These are phyloP conservation scores for Solenopsis fugax DNA, from an alignment of 1,140 invertebrate genomes.

Conservation along the genomic window DNA sequence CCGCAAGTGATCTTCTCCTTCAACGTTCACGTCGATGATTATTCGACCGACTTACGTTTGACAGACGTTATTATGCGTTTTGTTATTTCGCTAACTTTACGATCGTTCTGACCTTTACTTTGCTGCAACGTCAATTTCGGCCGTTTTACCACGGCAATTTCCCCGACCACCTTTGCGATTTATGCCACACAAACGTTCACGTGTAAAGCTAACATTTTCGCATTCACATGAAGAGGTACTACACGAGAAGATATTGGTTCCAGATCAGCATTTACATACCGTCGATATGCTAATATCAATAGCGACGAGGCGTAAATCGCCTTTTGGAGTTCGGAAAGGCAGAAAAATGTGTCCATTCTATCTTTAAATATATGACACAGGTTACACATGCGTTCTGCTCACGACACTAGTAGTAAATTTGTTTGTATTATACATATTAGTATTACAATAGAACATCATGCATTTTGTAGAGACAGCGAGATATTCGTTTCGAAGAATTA, in stretches of 20 bases:
- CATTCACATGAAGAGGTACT: neutral
- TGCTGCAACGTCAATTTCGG: slow-evolving; percentile 49
- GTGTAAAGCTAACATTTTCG: slow-evolving; percentile 10
- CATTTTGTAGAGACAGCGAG: neutral
- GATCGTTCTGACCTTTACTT: slow-evolving; percentile 73
- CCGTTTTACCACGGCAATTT: neutral
- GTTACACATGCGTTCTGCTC: neutral
- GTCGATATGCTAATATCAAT: neutral
- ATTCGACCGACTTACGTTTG: slow-evolving; percentile 33
- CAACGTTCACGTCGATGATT: neutral
- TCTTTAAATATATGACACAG: neutral
- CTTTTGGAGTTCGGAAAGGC: neutral
- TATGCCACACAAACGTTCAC: neutral
- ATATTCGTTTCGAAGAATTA: neutral
- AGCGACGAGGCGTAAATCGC: neutral
- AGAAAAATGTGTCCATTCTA: neutral
- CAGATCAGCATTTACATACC: neutral
- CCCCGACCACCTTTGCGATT: neutral
- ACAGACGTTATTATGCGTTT: slow-evolving; percentile 66
- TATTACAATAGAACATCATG: neutral
- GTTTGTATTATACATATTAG: neutral
- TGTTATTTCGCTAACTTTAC: slow-evolving; percentile 74
- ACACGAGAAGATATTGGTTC: slow-evolving; percentile 4
- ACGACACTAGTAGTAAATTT: neutral
- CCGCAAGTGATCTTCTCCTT: slow-evolving; percentile 16